These are phyloP conservation scores for Bubalus kerabau DNA, from an alignment of 2,113 vertebrate species.

Conservation along the genomic window DNA sequence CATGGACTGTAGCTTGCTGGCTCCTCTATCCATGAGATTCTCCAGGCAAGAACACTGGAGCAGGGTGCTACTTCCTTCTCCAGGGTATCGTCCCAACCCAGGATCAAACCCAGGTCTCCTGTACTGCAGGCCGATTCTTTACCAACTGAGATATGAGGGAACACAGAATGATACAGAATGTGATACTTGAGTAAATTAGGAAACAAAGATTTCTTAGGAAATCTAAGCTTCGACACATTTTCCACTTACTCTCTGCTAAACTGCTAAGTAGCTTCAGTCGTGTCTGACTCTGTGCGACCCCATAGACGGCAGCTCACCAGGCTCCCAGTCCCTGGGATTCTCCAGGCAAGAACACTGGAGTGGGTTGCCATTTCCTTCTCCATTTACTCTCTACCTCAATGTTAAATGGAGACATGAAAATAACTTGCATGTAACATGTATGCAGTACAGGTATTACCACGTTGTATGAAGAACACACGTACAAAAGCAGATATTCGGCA, in stretches of 20 bases:
- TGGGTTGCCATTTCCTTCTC: no score
- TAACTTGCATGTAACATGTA: background rate
- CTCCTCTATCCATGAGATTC: background rate
- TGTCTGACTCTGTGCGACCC: no score
- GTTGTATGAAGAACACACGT: background rate
- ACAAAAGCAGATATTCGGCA: background rate
- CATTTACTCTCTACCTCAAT: background rate
- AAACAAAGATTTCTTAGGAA: constrained; percentile 42
- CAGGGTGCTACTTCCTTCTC: background rate
- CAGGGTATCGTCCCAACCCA: background rate
- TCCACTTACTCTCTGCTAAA: background rate
- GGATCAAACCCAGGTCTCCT: background rate
- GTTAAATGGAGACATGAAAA: background rate
- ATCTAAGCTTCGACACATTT: background rate
- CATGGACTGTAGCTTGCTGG: background rate
- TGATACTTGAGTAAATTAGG: background rate
- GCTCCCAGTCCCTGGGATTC: no score
- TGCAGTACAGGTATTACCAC: background rate
- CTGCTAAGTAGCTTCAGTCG: no score
- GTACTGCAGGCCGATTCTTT: background rate
- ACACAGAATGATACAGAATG: background rate
- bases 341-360: no score
- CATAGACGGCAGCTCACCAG: no score
- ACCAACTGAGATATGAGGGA: background rate
- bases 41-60: background rate